Conservation (phyloP, 2,113 vertebrate species). For the Ailurus styani region DNA sequence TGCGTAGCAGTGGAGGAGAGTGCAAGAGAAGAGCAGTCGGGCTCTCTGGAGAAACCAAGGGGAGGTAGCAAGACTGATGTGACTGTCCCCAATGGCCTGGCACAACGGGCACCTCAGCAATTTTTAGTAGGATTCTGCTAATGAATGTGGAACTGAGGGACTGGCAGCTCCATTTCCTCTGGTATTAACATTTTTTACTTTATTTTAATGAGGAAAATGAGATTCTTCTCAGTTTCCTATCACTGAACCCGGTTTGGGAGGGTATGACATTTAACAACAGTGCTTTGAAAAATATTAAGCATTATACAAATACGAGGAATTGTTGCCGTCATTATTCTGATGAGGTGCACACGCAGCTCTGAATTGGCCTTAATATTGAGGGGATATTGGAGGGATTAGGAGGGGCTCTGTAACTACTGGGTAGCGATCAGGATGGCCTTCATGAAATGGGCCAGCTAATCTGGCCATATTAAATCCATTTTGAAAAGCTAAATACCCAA, state of each 20-base stretch:
- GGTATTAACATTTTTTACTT: constrained; percentile 67
- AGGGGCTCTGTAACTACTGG: constrained; percentile 43
- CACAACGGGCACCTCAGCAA: background rate
- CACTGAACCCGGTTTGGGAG: constrained; percentile 58
- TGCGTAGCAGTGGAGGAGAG: background rate
- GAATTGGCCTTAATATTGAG: constrained; percentile 53
- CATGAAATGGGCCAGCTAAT: constrained; percentile 53
- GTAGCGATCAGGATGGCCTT: constrained; percentile 51
- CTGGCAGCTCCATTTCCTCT: constrained; percentile 47
- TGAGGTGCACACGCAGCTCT: background rate
- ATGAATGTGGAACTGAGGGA: constrained; percentile 32
- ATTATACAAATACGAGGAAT: constrained; percentile 72
- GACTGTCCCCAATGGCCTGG: background rate
- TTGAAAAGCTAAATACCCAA: constrained; percentile 57
- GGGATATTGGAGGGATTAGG: constrained; percentile 73
- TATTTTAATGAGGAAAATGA: constrained; percentile 58
- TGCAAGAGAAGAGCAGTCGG: constrained; percentile 16
- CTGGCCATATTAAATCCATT: constrained; percentile 71
- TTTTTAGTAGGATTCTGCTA: constrained; percentile 47
- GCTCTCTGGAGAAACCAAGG: background rate
- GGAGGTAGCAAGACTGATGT: background rate
- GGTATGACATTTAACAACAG: constrained; percentile 73
- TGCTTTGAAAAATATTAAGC: constrained; percentile 73
- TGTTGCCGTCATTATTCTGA: constrained; percentile 68
- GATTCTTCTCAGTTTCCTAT: constrained; percentile 14